Evolutionary conservation across 2,113 vertebrate species (phyloP).

Genomic region (Scophthalmus maximus): DNA sequence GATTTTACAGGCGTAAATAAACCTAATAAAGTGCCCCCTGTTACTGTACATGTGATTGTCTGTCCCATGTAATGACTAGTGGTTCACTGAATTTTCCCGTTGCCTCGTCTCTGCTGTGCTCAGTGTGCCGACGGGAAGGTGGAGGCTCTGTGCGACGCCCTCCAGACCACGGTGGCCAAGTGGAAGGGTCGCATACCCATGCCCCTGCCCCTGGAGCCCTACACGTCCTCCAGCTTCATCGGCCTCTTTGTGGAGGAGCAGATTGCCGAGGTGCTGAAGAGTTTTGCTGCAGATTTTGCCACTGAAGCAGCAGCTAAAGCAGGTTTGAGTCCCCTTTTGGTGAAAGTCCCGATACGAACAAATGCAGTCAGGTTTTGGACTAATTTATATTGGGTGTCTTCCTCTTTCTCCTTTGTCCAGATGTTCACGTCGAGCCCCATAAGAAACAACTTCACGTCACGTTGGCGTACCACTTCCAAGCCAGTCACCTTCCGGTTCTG

Average conservation of each 20-base stretch:
- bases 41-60: too few relatives aligned
- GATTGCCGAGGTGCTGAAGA: slow-evolving; percentile 93
- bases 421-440: slow-evolving; percentile 94
- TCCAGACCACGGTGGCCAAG: slow-evolving; percentile 89
- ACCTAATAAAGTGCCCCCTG: too few relatives aligned
- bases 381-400: not conserved
- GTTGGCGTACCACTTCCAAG: slow-evolving; percentile 96
- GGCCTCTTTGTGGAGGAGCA: slow-evolving; percentile 98
- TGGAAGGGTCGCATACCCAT: slow-evolving; percentile 92
- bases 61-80: not conserved
- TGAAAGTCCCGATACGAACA: not conserved
- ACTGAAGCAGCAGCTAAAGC: slow-evolving; percentile 91
- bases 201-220: slow-evolving; percentile 94
- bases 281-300: slow-evolving; percentile 93
- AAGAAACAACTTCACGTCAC: slow-evolving; percentile 99
- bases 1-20: too few relatives aligned
- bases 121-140: slow-evolving; percentile 96
- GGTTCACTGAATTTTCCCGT: not conserved
- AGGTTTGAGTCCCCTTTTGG: slow-evolving; percentile 74
- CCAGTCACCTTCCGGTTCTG: slow-evolving; percentile 88
- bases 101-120: not conserved
- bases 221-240: slow-evolving; percentile 95
- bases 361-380: not conserved
- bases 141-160: slow-evolving; percentile 89
- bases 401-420: slow-evolving; percentile 71